Percentiles rank a stretch among this genome's conserved stretches.
Evolutionary conservation across 2,888 invertebrate species (phyloP).

Genomic region (Chymomyza caudatula): DNA sequence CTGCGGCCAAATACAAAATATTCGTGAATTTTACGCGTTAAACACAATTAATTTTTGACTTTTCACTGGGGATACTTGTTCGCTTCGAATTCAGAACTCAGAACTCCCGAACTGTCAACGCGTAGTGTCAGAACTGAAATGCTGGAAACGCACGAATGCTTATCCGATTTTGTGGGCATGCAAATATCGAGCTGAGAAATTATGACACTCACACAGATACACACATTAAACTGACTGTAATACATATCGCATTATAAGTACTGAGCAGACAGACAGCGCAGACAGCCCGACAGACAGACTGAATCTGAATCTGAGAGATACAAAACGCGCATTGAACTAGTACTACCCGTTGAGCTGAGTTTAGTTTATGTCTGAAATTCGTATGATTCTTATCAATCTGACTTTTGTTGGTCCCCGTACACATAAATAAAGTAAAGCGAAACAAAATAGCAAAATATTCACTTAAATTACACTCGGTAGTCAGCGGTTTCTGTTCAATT

Average conservation of each 20-base stretch:
- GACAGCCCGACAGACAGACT: slow-evolving; percentile 6
- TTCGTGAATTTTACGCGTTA: background rate
- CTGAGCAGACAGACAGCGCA: slow-evolving; percentile 1
- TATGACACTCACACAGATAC: slow-evolving; percentile 50
- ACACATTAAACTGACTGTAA: slow-evolving; percentile 1
- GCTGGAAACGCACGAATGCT: slow-evolving; percentile 34
- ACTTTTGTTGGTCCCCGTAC: slow-evolving; percentile 28
- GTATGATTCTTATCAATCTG: slow-evolving; percentile 36
- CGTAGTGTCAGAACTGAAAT: slow-evolving; percentile 39
- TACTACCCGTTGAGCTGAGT: background rate
- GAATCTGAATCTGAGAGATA: background rate
- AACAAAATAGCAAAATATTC: slow-evolving; percentile 13
- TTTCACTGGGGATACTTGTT: background rate
- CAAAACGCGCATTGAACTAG: background rate
- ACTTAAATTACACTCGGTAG: slow-evolving; percentile 30
- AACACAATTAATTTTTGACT: background rate
- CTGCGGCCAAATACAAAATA: background rate
- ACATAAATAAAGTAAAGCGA: slow-evolving; percentile 17
- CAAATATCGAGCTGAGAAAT: slow-evolving; percentile 44
- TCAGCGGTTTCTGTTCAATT: slow-evolving; percentile 31
- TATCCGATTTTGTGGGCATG: slow-evolving; percentile 40
- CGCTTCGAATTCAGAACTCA: slow-evolving; percentile 15
- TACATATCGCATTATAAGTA: background rate
- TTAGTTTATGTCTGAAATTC: slow-evolving; percentile 16
- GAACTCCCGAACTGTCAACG: slow-evolving; percentile 22